Base-by-base conservation (phyloP, 1,140 invertebrate species). In the Trichoplusia ni region DNA sequence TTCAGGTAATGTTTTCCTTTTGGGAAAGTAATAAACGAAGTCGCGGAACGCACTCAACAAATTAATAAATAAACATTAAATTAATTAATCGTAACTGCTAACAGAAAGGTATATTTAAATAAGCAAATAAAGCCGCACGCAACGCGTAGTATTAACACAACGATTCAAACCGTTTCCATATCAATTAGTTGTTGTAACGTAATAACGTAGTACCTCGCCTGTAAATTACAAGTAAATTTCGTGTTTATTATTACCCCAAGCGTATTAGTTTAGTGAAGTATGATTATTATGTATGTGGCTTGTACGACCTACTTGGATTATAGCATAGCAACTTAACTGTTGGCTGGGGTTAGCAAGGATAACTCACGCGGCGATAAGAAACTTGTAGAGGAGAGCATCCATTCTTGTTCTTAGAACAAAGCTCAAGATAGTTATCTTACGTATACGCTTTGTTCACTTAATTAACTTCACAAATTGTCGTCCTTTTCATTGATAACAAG, bases 401-500 rank as follows among this genome's bases (percentile, higher is more conserved):
- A 53, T 64, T 60, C 54, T 61, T 49, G 67, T 61, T 69, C 67
- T 53, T 56, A 61, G 67, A 68, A 78, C 72, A 82, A 82, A 76
- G 75, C 73, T 78, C 62, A 62, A 64, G 63, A 69, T 67, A 44
- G 67, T 64, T 78, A 80, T 78, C 77, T 71, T 49, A 73, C 63
- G 58, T 71, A 66, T 61, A 60, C 47, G 67, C 65, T 73, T 80
- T 78, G 73, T 82, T 77, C 69, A 66, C 68, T 80, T 76, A 82
- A 82, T 80, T 78, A 78, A 78, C 64, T 75, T 71, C 59, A 67
- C 63, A 76, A 75, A 78, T 78, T 75, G 73, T 75, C 67, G 63
- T 69, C 51, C 64, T 62, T 71, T 65, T 37, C 51, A 60, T 46
- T 38, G 54, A 58, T 58, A 58, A 58, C 35, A 18, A 25, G 23